These are phyloP conservation scores for Anguilla anguilla DNA, from an alignment of 2,797 vertebrate genomes.

Conservation along the genomic window DNA sequence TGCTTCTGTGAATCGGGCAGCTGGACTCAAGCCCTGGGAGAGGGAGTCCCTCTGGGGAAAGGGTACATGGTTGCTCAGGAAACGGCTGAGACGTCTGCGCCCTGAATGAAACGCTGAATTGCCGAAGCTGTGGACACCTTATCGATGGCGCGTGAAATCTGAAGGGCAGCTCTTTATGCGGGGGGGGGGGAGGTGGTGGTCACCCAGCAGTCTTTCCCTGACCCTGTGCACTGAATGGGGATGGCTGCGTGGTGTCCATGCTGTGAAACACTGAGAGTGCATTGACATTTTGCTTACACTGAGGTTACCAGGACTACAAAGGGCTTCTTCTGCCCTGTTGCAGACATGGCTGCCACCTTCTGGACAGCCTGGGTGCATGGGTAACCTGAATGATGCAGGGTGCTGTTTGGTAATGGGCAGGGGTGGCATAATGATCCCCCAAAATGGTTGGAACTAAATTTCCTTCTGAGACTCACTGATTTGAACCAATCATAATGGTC, in stretches of 20 bases:
- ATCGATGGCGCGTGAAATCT: background rate
- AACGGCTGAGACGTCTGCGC: background rate
- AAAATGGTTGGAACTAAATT: background rate
- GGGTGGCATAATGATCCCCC: background rate
- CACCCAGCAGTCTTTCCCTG: background rate
- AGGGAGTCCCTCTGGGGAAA: constrained; percentile 83
- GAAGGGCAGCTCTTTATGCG: background rate
- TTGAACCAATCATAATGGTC: background rate
- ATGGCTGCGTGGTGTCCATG: background rate
- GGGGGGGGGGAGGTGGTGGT: background rate
- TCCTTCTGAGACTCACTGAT: background rate
- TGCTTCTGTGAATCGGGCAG: constrained; percentile 75
- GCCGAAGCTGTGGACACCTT: background rate
- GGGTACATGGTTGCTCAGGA: constrained; percentile 70
- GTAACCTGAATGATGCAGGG: background rate
- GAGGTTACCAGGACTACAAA: background rate
- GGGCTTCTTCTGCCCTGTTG: background rate
- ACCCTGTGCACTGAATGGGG: background rate
- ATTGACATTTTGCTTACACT: background rate
- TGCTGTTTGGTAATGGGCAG: background rate
- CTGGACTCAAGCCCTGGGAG: constrained; percentile 81
- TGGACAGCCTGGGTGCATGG: background rate
- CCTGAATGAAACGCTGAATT: background rate
- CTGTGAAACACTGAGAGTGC: background rate
- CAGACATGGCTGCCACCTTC: background rate